A percentile compares a stretch with the other conserved stretches of the same genome.
Conservation (phyloP, 2,888 invertebrate species). For the Autographa gamma region DNA sequence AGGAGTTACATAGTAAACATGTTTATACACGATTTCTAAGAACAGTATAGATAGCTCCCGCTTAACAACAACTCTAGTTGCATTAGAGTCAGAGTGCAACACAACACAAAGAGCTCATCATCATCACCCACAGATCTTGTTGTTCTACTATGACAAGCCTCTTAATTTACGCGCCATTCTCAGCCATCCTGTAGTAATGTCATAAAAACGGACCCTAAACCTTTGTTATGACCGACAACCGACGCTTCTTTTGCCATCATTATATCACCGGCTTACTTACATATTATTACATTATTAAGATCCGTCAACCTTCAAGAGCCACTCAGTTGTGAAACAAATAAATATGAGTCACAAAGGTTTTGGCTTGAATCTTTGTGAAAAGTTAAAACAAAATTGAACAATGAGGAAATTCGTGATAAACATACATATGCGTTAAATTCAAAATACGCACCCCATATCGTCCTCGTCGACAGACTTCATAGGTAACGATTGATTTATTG, state of each 20-base stretch:
- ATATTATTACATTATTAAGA: not conserved
- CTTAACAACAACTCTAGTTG: no score
- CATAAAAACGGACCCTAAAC: no score
- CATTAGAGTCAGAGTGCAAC: no score
- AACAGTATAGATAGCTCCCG: no score
- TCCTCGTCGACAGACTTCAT: slow-evolving; percentile 56
- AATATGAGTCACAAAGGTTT: not conserved
- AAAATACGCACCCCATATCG: slow-evolving; percentile 50
- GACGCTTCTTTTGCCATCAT: no score
- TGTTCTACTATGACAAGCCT: no score
- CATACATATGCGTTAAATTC: not conserved
- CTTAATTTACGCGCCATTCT: no score
- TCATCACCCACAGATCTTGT: no score
- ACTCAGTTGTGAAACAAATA: not conserved
- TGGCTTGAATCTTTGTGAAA: not conserved
- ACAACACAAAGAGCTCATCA: no score
- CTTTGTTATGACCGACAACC: no score
- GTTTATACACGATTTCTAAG: no score
- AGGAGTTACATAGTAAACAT: not conserved
- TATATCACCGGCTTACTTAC: not conserved
- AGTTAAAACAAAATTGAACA: not conserved
- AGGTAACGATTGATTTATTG: slow-evolving; percentile 5
- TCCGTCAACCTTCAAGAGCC: not conserved
- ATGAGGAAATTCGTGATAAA: not conserved
- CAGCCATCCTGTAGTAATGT: no score